Evolutionary conservation across 2,888 invertebrate species (phyloP), one percentile per base, ranked within the genome.

Genomic region (Pardosa pseudoannulata): DNA sequence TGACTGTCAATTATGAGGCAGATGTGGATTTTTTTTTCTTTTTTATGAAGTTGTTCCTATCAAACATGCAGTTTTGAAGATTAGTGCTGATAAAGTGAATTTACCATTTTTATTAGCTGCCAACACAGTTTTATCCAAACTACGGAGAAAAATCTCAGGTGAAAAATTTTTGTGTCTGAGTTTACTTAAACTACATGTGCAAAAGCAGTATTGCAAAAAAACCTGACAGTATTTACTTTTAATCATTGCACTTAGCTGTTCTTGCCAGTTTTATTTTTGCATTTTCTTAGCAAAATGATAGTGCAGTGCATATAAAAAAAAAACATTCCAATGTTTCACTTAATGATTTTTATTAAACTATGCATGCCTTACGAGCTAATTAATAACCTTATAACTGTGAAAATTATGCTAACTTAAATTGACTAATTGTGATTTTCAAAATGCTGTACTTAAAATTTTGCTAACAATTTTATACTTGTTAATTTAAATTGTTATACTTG

Each of bases 41-140:
- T 28, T 65, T 29, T 65, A 65, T 31, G 16, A 31, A 65, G 65
- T 65, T 65, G 65, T 65, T 65, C 65, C 65, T 65, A 65, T 65
- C 9, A 65, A 46, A 46, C 13, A 6, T 46, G 46, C 16, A 46
- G 16, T 46, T 46, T 46, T 2, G 46, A 16, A 16, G 46, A 16
- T 16, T 46, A 7, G 16, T 13, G 46, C 46, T 46, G 46, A 46
- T 46, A 16, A 46, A 46, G 46, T 16, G 16, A 46, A 46, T 46
- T 46, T 46, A 6, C 46, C 9, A 46, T 23, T 56, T 46, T n/a
- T 7, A 36, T 56, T 56, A 23, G 56, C 56, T 56, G 56, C 56
- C 56, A 56, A 46, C 46, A 2, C 2, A 46, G n/a, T 56, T 56
- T 56, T 56, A 36, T 36, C 16, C 3, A 11, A 56, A 23, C 56